These are phyloP conservation scores for Xenops minutus DNA, from an alignment of 2,797 vertebrate genomes.

Conservation along the genomic window DNA sequence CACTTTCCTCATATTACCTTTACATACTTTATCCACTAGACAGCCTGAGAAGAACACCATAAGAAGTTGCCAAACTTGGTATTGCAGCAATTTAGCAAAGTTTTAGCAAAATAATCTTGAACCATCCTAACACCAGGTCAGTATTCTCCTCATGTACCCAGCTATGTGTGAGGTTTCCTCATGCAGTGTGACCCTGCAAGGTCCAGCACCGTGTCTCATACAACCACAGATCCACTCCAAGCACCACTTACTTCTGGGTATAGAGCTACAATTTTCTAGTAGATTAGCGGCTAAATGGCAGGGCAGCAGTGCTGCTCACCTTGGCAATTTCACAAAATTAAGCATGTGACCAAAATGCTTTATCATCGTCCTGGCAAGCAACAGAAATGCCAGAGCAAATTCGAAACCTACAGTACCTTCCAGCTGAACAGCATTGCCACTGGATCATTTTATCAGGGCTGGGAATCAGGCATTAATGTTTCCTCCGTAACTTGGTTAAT, in stretches of 20 bases:
- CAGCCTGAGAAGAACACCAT: neutral
- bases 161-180: neutral
- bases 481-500: neutral
- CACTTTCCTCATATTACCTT: neutral
- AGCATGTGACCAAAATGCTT: neutral
- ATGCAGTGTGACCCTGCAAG: rapidly evolving
- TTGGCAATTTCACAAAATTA: neutral
- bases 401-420: neutral
- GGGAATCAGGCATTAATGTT: neutral
- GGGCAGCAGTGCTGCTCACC: neutral
- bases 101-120: neutral
- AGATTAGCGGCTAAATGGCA: neutral
- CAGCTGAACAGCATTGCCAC: neutral
- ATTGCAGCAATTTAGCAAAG: neutral
- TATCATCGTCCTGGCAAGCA: neutral
- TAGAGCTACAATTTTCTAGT: neutral
- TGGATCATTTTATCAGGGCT: neutral
- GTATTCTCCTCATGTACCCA: neutral
- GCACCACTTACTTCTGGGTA: neutral
- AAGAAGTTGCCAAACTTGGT: neutral
- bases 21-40: neutral
- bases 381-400: neutral
- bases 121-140: no score
- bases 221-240: neutral
- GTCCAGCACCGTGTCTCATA: rapidly evolving